Percentiles rank a stretch among this genome's conserved stretches.
These are phyloP conservation scores for Agriopis marginaria DNA, from an alignment of 2,888 invertebrate genomes.

Conservation along the genomic window DNA sequence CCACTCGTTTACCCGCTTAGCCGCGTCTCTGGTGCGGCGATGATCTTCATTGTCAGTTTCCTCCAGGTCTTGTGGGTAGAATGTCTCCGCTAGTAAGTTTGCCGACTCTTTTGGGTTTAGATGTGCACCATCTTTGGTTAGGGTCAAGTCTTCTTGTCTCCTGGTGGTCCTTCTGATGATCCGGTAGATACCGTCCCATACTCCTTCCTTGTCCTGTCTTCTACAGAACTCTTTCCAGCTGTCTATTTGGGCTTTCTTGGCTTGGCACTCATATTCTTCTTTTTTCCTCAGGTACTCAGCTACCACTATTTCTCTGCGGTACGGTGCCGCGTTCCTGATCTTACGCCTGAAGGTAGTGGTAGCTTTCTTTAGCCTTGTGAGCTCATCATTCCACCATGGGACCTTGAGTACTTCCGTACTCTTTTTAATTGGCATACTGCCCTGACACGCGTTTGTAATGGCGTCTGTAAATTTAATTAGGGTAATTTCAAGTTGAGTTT, in stretches of 20 bases:
- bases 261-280: background rate
- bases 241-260: slow-evolving; percentile 30
- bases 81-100: background rate
- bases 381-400: background rate
- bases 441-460: background rate
- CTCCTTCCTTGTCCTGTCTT: slow-evolving; percentile 33
- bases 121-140: background rate
- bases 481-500: background rate
- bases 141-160: background rate
- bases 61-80: background rate
- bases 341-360: background rate
- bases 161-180: background rate
- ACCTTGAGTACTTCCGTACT: background rate
- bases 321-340: background rate
- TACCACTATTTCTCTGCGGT: background rate
- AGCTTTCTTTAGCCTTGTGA: background rate
- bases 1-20: background rate
- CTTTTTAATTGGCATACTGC: background rate
- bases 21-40: background rate
- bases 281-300: background rate
- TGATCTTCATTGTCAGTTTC: background rate
- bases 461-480: background rate
- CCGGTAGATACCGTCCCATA: slow-evolving; percentile 23
- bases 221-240: slow-evolving; percentile 26
- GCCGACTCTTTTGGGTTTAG: background rate